Evolutionary conservation across 2,888 invertebrate genomes (phyloP).

Genomic region (Didymodactylos carnosus): DNA sequence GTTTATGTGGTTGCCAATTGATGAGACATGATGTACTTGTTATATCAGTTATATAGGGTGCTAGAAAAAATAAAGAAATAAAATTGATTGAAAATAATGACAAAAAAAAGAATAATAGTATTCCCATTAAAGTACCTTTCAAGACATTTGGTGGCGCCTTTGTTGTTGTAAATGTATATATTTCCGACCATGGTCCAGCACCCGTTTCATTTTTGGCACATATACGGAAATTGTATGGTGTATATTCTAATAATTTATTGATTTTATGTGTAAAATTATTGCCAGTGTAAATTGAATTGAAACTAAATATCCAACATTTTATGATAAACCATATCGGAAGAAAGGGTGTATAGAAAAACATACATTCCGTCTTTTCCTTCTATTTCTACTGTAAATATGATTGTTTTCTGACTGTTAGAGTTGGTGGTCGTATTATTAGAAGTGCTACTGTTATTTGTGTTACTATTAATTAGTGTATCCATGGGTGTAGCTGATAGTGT

Average conservation of each 20-base stretch:
- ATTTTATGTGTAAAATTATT: slow-evolving; percentile 58
- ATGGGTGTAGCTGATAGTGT: no score
- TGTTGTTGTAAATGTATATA: slow-evolving; percentile 50
- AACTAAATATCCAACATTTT: slow-evolving; percentile 26
- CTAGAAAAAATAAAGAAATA: slow-evolving; percentile 21
- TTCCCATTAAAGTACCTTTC: slow-evolving; percentile 38
- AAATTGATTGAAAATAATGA: slow-evolving; percentile 1
- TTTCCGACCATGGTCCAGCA: slow-evolving; percentile 54
- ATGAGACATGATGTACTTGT: slow-evolving; percentile 42
- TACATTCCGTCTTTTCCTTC: slow-evolving; percentile 24
- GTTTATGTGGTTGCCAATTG: slow-evolving; percentile 47
- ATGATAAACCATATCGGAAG: no score
- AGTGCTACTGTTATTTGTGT: background rate
- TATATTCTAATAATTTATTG: slow-evolving; percentile 60
- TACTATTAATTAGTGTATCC: background rate
- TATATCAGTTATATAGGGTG: slow-evolving; percentile 45
- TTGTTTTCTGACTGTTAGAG: background rate
- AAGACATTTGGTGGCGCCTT: slow-evolving; percentile 60
- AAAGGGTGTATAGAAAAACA: background rate
- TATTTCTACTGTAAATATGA: slow-evolving; percentile 30
- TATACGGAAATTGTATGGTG: slow-evolving; percentile 61
- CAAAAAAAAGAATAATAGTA: background rate
- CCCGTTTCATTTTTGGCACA: slow-evolving; percentile 67
- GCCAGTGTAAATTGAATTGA: slow-evolving; percentile 48
- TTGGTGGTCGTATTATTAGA: no score